Percentiles rank a stretch among this genome's conserved stretches.
Conservation (phyloP, 1,140 invertebrate genomes). For the Zaprionus ornatus region DNA sequence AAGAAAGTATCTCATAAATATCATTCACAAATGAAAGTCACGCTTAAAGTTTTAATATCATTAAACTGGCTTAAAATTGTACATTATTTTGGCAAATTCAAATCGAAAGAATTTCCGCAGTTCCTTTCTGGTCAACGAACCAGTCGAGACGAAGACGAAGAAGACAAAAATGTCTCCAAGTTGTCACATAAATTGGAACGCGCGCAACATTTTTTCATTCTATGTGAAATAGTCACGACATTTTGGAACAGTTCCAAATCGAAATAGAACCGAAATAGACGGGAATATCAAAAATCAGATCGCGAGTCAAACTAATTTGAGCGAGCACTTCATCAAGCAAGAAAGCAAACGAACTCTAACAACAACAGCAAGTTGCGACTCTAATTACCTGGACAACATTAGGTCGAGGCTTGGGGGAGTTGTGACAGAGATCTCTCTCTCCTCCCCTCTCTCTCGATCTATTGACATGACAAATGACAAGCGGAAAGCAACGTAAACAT, state of each 20-base stretch:
- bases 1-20: background rate
- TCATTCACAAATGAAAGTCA: background rate
- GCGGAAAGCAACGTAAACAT: conserved; percentile 25
- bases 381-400: conserved; percentile 58
- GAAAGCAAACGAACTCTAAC: conserved; percentile 16
- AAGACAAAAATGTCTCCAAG: conserved; percentile 44
- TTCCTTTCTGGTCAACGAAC: background rate
- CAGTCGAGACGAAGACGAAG: background rate
- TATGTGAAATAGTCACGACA: conserved; percentile 66
- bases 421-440: conserved; percentile 15
- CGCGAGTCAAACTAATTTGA: conserved; percentile 28
- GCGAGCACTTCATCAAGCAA: conserved; percentile 15
- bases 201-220: conserved; percentile 36
- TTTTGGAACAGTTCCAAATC: conserved; percentile 72
- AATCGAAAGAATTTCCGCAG: background rate
- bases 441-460: background rate
- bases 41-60: background rate
- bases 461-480: conserved; percentile 55
- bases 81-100: background rate
- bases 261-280: conserved; percentile 46
- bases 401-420: conserved; percentile 14
- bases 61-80: background rate
- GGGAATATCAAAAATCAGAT: conserved; percentile 20
- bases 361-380: conserved; percentile 32
- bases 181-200: conserved; percentile 72